Conservation (phyloP, 2,113 vertebrate species). For the Limnothrissa miodon region DNA sequence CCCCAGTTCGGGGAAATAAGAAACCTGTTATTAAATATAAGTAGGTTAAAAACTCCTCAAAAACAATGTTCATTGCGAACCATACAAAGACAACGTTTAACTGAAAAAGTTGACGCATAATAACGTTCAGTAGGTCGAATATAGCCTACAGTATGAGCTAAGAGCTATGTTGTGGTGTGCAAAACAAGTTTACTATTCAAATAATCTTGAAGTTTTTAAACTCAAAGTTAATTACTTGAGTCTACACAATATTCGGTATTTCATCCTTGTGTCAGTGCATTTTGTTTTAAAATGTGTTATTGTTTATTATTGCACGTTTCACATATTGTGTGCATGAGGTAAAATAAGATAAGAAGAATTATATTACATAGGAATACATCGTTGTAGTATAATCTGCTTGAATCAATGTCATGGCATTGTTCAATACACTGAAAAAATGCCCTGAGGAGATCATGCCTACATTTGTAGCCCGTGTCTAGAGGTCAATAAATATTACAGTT, state of each 20-base stretch:
- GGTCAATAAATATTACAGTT: neutral
- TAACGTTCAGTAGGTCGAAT: too few relatives aligned
- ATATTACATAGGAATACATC: neutral
- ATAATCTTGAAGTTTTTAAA: neutral
- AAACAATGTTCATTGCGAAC: neutral
- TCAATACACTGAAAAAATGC: neutral
- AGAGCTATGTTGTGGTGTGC: neutral
- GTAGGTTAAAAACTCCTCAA: neutral
- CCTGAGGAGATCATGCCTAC: too few relatives aligned
- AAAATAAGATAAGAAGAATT: neutral
- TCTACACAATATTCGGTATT: neutral
- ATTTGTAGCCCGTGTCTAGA: too few relatives aligned
- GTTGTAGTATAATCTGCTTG: neutral
- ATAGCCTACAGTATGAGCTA: neutral
- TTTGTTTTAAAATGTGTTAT: neutral
- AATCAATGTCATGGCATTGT: neutral
- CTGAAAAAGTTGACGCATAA: neutral
- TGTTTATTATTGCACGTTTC: neutral
- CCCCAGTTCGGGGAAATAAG: neutral
- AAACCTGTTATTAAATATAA: conserved; percentile 2
- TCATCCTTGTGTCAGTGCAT: neutral
- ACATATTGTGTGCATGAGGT: neutral
- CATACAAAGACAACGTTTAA: neutral
- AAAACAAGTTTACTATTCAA: neutral
- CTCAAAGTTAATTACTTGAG: neutral